These are phyloP conservation scores for Perdix hodgsoniae DNA, from an alignment of 2,797 vertebrate species.

Conservation along the genomic window DNA sequence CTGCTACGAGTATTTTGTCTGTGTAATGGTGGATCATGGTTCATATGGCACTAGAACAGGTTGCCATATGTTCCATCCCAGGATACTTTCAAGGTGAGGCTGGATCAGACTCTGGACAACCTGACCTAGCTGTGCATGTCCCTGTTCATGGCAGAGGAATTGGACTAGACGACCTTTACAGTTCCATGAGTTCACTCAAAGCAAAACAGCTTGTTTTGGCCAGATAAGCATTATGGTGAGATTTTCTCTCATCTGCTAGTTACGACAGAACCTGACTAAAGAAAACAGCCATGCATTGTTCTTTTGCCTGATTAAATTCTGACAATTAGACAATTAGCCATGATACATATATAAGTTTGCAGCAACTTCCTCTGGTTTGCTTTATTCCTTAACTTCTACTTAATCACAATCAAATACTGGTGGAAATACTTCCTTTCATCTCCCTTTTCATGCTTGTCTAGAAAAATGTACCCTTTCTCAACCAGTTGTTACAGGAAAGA, in stretches of 20 bases:
- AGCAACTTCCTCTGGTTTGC: not conserved
- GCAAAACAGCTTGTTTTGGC: accelerated
- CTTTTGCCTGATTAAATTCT: not conserved
- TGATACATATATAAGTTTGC: slow-evolving; percentile 1
- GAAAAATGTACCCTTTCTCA: slow-evolving; percentile 42
- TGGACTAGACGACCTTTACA: no score
- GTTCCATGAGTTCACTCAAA: no score
- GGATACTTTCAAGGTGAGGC: no score
- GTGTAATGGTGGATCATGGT: accelerated
- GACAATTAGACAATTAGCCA: not conserved
- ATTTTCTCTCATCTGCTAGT: not conserved
- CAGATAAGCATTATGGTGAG: accelerated
- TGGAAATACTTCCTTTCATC: slow-evolving; percentile 52
- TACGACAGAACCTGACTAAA: accelerated
- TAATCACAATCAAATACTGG: not conserved
- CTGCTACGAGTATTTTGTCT: not conserved
- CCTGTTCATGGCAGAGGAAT: no score
- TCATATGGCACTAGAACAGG: not conserved
- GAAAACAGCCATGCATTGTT: not conserved
- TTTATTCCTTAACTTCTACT: not conserved
- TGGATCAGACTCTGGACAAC: no score
- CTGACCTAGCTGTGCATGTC: no score
- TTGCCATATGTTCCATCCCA: no score
- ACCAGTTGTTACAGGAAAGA: not conserved
- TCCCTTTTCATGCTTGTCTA: slow-evolving; percentile 51